Evolutionary conservation across 2,113 vertebrate genomes (phyloP).

Genomic region (Natator depressus): DNA sequence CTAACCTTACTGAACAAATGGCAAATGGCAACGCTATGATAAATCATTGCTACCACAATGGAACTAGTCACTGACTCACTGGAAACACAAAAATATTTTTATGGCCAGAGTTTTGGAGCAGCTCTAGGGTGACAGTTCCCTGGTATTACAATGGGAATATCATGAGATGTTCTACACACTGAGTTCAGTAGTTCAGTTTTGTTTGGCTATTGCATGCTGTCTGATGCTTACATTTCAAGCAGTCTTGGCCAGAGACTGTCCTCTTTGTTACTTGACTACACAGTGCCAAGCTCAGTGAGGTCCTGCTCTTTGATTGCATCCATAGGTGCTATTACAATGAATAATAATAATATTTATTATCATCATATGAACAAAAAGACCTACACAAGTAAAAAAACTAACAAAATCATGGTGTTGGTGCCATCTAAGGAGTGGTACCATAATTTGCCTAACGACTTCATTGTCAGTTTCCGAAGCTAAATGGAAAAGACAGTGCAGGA

Average conservation of each 20-base stretch:
- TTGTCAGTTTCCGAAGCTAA: background rate
- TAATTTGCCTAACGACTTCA: background rate
- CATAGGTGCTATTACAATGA: background rate
- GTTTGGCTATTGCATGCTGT: background rate
- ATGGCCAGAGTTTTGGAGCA: background rate
- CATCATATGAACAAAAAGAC: background rate
- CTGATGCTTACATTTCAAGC: background rate
- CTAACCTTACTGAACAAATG: rapidly evolving
- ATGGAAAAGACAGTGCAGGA: background rate
- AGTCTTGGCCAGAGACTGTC: background rate
- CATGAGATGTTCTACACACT: no score
- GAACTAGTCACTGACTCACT: background rate
- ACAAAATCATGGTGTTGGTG: background rate
- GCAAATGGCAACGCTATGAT: background rate
- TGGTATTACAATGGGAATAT: no score
- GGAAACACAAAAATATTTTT: background rate
- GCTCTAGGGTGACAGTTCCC: no score
- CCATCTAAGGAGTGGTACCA: background rate
- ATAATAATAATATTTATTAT: background rate
- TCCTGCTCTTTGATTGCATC: background rate
- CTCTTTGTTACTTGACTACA: background rate
- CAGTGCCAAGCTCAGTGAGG: background rate
- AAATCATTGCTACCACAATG: background rate
- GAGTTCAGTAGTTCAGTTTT: background rate
- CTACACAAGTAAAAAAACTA: background rate